phyloP scores from a whole-genome alignment of 2,888 invertebrate species.

The Anorthoa munda region DNA sequence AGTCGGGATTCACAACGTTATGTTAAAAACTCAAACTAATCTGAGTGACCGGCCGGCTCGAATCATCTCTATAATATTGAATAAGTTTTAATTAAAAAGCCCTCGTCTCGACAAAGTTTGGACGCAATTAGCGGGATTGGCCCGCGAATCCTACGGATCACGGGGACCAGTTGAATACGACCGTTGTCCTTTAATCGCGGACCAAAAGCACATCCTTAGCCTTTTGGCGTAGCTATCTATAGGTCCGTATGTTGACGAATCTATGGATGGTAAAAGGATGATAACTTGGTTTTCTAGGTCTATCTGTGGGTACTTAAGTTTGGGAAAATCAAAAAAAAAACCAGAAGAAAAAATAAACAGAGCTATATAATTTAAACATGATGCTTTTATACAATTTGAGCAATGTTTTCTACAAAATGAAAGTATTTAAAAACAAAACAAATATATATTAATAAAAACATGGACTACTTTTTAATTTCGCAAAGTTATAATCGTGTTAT shows the following conservation, averaged over 20 bases:
- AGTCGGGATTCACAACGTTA: constrained; percentile 59
- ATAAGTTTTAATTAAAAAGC: constrained; percentile 90
- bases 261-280: background rate
- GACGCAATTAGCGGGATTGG: constrained; percentile 84
- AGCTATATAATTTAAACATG: background rate
- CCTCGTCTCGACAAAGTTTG: constrained; percentile 78
- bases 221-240: background rate
- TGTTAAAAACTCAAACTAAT: constrained; percentile 76
- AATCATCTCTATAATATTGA: constrained; percentile 83
- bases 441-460: background rate
- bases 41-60: constrained; percentile 75
- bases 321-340: too few species aligned
- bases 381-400: background rate
- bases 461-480: background rate
- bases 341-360: background rate
- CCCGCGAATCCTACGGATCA: constrained; percentile 69
- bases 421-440: too few species aligned
- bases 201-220: constrained; percentile 30
- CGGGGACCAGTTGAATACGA: constrained; percentile 61
- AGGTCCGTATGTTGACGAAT: background rate
- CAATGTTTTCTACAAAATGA: background rate
- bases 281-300: too few species aligned
- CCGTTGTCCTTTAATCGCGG: constrained; percentile 62
- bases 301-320: too few species aligned
- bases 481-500: constrained; percentile 12